Base-by-base conservation (phyloP, 1,140 invertebrate species). In the Pseudomyrmex cubaensis region DNA sequence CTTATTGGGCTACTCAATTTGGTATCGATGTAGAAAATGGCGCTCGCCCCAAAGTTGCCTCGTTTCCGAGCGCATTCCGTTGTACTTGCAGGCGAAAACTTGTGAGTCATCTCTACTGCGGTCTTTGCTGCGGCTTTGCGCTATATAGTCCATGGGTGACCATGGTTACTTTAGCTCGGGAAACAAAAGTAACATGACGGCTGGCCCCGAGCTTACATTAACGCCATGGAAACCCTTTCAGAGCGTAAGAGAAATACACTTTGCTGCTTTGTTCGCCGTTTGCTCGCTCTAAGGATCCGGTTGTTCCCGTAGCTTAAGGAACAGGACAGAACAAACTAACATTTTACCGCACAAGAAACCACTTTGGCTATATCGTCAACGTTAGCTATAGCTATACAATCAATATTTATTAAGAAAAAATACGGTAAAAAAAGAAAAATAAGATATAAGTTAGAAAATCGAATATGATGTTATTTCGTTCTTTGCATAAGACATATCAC, bases 191-290 rank as follows among this genome's bases (percentile, higher is more conserved):
- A 90, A 83, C 69, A 85, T 75, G 35, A 61, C 57, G 48, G 35
- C 35, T 61, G 48, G 56, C 35, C 2, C 17, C 59, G n/a, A 87
- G 86, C 89, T 91, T 88, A 86, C 84, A 76, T 78, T 80, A 59
- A 56, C 84, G 69, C 62, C 44, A 52, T 61, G 25, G 72, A 59
- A 76, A 80, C 83, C 4, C 88, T 87, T 90, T 85, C 85, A 85
- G 61, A 69, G 75, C 74, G 76, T 54, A 56, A 59, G 54, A 35
- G 35, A 69, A 5, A 48, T 15, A 44, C 9, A 67, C 0, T 50
- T 13, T 1, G 9, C 12, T 35, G 35, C 22, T 73, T 63, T 66
- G 25, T 9, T 20, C 7, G 8, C 9, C 35, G 35, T 17, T 52
- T 20, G 50, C 13, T 61, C 10, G 57, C 13, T 61, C 35, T 35